These are phyloP conservation scores for Drosophila repletoides DNA, from an alignment of 1,140 invertebrate species.

Conservation along the genomic window DNA sequence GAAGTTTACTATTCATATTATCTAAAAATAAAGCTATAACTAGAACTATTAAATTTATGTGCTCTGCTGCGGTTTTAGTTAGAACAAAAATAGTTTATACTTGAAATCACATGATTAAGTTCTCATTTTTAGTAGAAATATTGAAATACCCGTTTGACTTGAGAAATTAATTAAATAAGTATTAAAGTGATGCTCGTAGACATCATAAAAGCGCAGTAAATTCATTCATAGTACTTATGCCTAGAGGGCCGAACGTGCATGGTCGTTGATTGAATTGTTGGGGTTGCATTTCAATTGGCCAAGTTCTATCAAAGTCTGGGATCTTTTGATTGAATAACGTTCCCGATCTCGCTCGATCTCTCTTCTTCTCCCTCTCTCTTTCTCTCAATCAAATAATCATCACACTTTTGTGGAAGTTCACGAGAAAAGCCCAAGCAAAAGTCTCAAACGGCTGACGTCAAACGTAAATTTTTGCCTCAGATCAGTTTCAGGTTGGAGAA, in stretches of 20 bases:
- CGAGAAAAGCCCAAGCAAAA: slow-evolving; percentile 49
- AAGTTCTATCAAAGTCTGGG: slow-evolving; percentile 24
- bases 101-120: no score
- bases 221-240: slow-evolving; percentile 40
- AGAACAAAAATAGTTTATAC: no score
- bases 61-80: no score
- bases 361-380: slow-evolving; percentile 1
- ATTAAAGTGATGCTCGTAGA: slow-evolving; percentile 19
- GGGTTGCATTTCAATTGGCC: slow-evolving; percentile 20
- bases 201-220: slow-evolving; percentile 11
- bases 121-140: background rate
- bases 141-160: slow-evolving; percentile 1
- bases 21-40: no score
- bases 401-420: slow-evolving; percentile 26
- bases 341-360: slow-evolving; percentile 1
- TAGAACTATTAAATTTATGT: no score
- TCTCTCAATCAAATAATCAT: slow-evolving; percentile 15
- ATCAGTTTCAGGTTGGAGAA: background rate
- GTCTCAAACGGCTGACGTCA: slow-evolving; percentile 44
- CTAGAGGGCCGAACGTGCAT: background rate
- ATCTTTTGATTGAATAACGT: slow-evolving; percentile 33
- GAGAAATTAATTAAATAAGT: slow-evolving; percentile 25
- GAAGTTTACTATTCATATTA: no score
- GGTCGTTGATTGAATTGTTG: slow-evolving; percentile 11
- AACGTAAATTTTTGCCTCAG: slow-evolving; percentile 24